These are phyloP conservation scores for Archocentrus centrarchus DNA, from an alignment of 2,113 vertebrate genomes.

Conservation along the genomic window DNA sequence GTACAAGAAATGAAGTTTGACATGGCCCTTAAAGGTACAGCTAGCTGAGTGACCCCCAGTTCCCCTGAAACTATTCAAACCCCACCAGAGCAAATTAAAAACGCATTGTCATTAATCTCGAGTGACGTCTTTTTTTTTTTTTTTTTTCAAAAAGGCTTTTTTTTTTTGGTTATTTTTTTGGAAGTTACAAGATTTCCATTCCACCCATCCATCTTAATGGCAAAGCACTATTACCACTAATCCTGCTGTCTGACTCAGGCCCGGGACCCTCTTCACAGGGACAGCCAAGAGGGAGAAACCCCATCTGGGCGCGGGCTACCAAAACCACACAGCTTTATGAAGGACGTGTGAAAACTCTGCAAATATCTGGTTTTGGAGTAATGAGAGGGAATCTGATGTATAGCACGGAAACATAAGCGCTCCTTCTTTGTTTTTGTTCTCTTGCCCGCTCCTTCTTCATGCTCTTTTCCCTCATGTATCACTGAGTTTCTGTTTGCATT, in stretches of 20 bases:
- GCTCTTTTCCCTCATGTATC: conserved; percentile 26
- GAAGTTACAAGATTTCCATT: conserved; percentile 37
- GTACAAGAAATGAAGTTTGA: conserved; percentile 62
- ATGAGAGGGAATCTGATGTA: conserved; percentile 56
- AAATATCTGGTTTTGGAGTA: conserved; percentile 47
- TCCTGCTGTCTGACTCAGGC: conserved; percentile 51
- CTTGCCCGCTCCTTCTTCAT: conserved; percentile 13
- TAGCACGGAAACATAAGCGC: conserved; percentile 49
- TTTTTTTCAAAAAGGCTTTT: background rate
- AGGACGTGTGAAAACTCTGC: conserved; percentile 64
- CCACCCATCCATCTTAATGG: conserved; percentile 47
- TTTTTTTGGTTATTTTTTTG: background rate
- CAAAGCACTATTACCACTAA: conserved; percentile 60
- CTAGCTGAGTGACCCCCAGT: conserved; percentile 24
- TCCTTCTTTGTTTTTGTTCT: conserved; percentile 43
- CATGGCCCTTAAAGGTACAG: conserved; percentile 48
- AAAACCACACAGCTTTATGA: conserved; percentile 58
- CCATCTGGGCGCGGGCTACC: conserved; percentile 45
- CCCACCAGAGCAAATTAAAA: conserved; percentile 54
- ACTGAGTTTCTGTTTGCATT: conserved; percentile 34
- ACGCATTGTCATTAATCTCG: conserved; percentile 53
- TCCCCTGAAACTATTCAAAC: conserved; percentile 37
- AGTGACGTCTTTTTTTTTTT: conserved; percentile 39
- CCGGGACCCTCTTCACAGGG: conserved; percentile 40
- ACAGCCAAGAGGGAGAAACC: conserved; percentile 47